A percentile compares a stretch with the other conserved stretches of the same genome.
Evolutionary conservation across 2,888 invertebrate genomes (phyloP).

Genomic region (Lepidocyrtoides sp.): DNA sequence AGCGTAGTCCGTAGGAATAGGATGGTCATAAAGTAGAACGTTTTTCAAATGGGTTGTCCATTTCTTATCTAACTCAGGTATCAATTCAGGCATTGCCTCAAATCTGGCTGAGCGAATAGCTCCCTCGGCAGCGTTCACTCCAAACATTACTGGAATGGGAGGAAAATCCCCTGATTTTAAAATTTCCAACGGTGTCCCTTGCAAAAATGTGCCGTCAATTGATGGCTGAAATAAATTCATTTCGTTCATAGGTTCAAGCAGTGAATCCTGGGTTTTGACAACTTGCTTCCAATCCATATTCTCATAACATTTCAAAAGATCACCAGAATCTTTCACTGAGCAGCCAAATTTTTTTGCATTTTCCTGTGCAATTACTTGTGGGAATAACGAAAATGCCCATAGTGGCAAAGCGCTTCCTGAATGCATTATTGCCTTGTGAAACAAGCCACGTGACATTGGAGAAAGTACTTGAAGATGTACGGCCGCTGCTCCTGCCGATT

Average conservation of each 20-base stretch:
- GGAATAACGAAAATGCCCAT: neutral
- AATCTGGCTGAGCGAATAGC: neutral
- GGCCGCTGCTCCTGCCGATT: constrained; percentile 21
- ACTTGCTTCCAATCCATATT: neutral
- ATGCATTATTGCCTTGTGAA: constrained; percentile 42
- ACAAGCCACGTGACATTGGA: constrained; percentile 38
- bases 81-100: neutral
- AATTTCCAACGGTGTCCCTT: neutral
- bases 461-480: constrained; percentile 28
- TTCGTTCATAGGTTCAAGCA: neutral
- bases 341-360: neutral
- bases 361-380: neutral
- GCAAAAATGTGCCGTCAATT: neutral
- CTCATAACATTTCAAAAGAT: neutral
- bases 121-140: constrained; percentile 12
- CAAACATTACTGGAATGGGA: neutral
- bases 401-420: neutral
- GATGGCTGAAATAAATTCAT: neutral
- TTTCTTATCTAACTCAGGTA: neutral
- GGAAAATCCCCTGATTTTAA: neutral
- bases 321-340: neutral
- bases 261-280: neutral
- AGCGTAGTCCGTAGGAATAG: neutral
- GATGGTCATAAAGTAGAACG: neutral
- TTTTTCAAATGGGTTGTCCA: neutral